Evolutionary conservation across 2,888 invertebrate species (phyloP), one percentile per base, ranked within the genome.

Genomic region (Pollenia angustigena): DNA sequence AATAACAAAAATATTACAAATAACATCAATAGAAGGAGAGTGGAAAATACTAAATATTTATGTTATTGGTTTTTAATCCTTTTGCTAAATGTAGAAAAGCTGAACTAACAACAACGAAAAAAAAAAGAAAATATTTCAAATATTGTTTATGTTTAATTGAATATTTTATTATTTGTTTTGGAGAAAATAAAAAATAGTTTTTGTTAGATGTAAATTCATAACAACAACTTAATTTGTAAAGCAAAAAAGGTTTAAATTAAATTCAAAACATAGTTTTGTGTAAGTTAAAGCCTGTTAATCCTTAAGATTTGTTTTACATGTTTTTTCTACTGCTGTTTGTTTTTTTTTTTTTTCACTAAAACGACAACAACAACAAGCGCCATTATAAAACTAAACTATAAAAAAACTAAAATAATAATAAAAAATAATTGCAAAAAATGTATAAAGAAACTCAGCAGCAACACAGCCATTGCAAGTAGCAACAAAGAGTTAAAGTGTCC

Each of bases 31-130:
- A 64, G 52, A 23, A 48, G 4, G 46, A 11, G 42, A 54, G 18
- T n/a, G 46, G 14, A 10, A 18, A 48, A 10, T 48, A 12, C 44
- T 46, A 60, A 74, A 81, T 76, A 76, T 76, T 40, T 79, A 60
- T 85, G 79, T 69, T 85, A 85, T 85, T 85, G 68, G 79, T 80
- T 74, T 74, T 85, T 68, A 85, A 80, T 80, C 79, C 84, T 68
- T 68, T 74, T 50, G 71, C 40, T 56, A 64, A 71, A 72, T 69
- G 69, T 68, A n/a, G 60, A 4, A 58, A 78, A 78, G 18, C 18
- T 46, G 8, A 23, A 78, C 16, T 52, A 52, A 40, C 16, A 58
- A 66, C 16, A 58, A 66, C n/a, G 2, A 56, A 69, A 58, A 42
- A 46, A 42, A 58, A 46, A 42, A 58, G 18, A 66, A 52, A 58